Conservation (phyloP, 2,888 invertebrate genomes). For the Heliconius aoede region DNA sequence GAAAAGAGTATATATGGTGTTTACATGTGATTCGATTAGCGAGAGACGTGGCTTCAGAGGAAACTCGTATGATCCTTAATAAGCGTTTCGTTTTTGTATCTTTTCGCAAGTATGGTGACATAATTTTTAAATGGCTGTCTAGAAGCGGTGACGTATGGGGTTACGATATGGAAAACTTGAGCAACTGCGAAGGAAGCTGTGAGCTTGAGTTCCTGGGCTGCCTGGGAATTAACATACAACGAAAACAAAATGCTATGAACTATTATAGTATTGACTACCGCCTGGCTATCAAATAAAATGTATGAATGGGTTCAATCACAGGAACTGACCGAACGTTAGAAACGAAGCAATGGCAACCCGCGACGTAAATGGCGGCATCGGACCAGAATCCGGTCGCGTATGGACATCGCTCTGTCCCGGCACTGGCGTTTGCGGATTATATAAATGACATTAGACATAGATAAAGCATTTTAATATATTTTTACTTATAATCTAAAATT, state of each 20-base stretch:
- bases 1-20: conserved; percentile 33
- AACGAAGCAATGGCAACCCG: conserved; percentile 64
- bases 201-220: conserved; percentile 74
- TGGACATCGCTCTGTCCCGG: conserved; percentile 57
- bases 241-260: conserved; percentile 15
- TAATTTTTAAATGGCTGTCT: conserved; percentile 66
- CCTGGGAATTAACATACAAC: conserved; percentile 49
- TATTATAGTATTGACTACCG: conserved; percentile 1
- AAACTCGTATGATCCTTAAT: conserved; percentile 50
- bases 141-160: conserved; percentile 75
- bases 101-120: conserved; percentile 58
- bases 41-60: conserved; percentile 38
- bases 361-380: conserved; percentile 59
- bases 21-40: conserved; percentile 35
- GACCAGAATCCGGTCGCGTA: conserved; percentile 56
- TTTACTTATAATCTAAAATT: conserved; percentile 50
- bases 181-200: conserved; percentile 81
- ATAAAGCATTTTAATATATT: conserved; percentile 50
- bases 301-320: conserved; percentile 31
- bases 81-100: conserved; percentile 50
- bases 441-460: conserved; percentile 44
- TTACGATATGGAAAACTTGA: conserved; percentile 70
- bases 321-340: conserved; percentile 20
- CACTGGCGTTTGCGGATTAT: conserved; percentile 54
- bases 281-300: conserved; percentile 39